Evolutionary conservation across 2,888 invertebrate species (phyloP).

Genomic region (Caenorhabditis auriculariae): DNA sequence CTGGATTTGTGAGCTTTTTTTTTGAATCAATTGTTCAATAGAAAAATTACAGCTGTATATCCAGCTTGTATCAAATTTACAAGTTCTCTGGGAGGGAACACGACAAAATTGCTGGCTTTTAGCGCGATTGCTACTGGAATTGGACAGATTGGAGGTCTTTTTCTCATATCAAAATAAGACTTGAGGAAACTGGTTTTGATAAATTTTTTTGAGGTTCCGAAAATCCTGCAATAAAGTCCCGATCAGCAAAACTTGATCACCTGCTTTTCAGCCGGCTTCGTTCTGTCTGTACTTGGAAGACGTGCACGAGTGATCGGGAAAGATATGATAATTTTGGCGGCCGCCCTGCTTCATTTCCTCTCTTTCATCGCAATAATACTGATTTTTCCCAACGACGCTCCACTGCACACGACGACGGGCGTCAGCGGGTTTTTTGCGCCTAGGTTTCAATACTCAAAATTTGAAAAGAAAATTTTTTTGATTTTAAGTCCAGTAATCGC

Average conservation of each 20-base stretch:
- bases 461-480: not conserved
- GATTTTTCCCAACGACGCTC: conserved; percentile 22
- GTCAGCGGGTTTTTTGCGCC: not conserved
- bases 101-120: conserved; percentile 12
- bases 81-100: conserved; percentile 15
- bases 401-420: conserved; percentile 20
- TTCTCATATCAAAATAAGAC: no score
- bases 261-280: conserved; percentile 13
- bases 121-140: conserved; percentile 24
- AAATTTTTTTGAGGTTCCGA: no score
- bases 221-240: no score
- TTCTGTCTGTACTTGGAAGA: conserved; percentile 16
- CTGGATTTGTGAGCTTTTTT: conserved; percentile 13
- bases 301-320: conserved; percentile 12
- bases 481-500: conserved; percentile 18
- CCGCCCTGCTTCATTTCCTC: conserved; percentile 7
- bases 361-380: conserved; percentile 10
- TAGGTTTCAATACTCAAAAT: not conserved
- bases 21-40: not conserved
- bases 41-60: conserved; percentile 16
- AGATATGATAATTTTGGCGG: conserved; percentile 14
- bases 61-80: conserved; percentile 28
- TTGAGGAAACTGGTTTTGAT: no score
- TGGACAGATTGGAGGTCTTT: conserved; percentile 11
- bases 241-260: no score